Base-by-base conservation (phyloP, 2,113 vertebrate species). In the Amblyopsis rosae region DNA sequence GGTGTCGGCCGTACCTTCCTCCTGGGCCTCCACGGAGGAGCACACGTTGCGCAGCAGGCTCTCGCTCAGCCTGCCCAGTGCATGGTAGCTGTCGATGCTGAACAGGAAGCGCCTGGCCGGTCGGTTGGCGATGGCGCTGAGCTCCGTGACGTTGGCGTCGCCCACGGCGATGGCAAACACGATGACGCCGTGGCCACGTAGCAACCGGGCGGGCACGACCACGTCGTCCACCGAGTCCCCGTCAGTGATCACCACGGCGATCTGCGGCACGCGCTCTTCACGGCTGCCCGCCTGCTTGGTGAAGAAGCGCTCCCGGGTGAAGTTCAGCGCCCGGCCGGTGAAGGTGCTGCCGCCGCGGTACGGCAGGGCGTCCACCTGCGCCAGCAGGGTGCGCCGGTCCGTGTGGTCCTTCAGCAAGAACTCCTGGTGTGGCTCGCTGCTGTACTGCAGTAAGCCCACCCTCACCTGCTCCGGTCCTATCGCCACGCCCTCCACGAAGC, bases 371-470 rank as follows among this genome's bases (percentile, higher is more conserved):
- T 82, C 76, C 16, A 95, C 81, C 1, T 79, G 77, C 0, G 84
- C 80, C 71, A 95, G 77, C 13, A 95, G 75, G 3, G 82, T 74
- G 0, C 11, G 73, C 61, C 92, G 93, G 62, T 87, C 72, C 64
- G 77, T 54, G 80, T 93, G 89, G 0, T 93, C 76, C 26, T 91
- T 93, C 68, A 96, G 78, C 32, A 89, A 79, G 80, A 96, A 94
- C 81, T 92, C 93, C 19, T 75, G 13, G 32, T 86, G 53, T 1
- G 87, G 66, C 0, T 91, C 60, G 1, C 89, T 65, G 12, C 86
- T 95, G 78, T 92, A 95, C 62, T 94, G 94, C 11, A 77, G 90
- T 9, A 97, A 45, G 4, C 92, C 94, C 12, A 95, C 77, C 4
- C 77, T 86, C 9, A 95, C 86, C 3, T 79, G 92, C 65, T 93